Evolutionary conservation across 2,888 invertebrate genomes (phyloP), one percentile per base, ranked within the genome.

Genomic region (Caenorhabditis drosophilae): DNA sequence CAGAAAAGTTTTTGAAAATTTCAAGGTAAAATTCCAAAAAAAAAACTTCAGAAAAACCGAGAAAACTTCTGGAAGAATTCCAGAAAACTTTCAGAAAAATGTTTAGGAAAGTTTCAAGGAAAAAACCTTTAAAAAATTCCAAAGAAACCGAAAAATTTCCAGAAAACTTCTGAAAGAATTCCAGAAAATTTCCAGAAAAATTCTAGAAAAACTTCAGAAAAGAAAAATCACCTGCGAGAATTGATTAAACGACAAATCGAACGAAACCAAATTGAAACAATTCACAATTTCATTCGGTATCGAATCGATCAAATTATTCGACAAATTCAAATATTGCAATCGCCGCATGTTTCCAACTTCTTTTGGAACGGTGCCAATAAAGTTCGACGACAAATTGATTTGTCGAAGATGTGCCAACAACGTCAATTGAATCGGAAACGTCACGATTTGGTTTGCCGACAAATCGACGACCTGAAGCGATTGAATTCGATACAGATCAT

Each of bases 401-500:
- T 71, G 70, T 9, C 60, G 52, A 11, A 79, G 49, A 2, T 68
- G 59, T 0, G 61, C 35, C n/a, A 79, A 22, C 18, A 77, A 72
- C 41, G 84, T 84, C 6, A 86, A 67, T 16, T 85, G 77, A 26
- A 78, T 53, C 0, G 86, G 86, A 56, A 86, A 85, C 15, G 70
- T 62, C 15, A 73, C 61, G 54, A 86, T 76, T 51, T 84, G 78
- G 68, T 86, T 86, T 79, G 85, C 85, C 0, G 85, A 84, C 31
- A 86, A 74, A 69, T 86, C 86, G 44, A 86, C 76, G 59, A 83
- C 84, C 27, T 83, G 72, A 31, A 86, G 72, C 16, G 79, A 69
- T 34, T 72, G 73, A 62, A 86, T 85, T 42, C 83, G 83, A 7
- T 83, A 82, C 25, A 86, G 77, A 69, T 86, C 86, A 71, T 86